These are phyloP conservation scores for Volucella zonaria DNA, from an alignment of 2,888 invertebrate genomes.

Conservation along the genomic window DNA sequence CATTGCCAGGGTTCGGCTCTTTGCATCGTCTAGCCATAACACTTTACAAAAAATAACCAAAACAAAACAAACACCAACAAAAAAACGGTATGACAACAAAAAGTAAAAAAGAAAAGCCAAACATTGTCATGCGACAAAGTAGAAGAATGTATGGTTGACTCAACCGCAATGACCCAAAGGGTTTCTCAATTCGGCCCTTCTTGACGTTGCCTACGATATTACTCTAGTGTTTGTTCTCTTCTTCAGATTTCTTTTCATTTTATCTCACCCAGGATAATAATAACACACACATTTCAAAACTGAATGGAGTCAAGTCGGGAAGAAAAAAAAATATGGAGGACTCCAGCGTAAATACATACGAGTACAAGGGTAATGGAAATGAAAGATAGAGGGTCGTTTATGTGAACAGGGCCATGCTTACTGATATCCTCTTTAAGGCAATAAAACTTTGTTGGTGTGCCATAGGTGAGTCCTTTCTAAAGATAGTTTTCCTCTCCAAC, in stretches of 20 bases:
- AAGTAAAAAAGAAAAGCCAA: conserved; percentile 1
- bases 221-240: conserved; percentile 49
- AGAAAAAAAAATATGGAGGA: conserved; percentile 23
- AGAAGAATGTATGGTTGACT: conserved; percentile 32
- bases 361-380: conserved; percentile 35
- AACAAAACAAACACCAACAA: no score
- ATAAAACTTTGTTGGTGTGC: conserved; percentile 13
- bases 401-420: conserved; percentile 32
- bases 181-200: conserved; percentile 40
- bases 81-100: neutral
- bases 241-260: conserved; percentile 16
- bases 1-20: conserved; percentile 22
- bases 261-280: conserved; percentile 38
- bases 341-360: conserved; percentile 35
- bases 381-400: conserved; percentile 54
- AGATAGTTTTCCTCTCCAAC: conserved; percentile 9
- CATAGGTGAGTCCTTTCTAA: conserved; percentile 22
- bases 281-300: conserved; percentile 38
- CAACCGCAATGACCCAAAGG: conserved; percentile 63
- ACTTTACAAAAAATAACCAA: conserved; percentile 29
- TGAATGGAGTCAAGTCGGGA: conserved; percentile 27
- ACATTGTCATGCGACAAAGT: conserved; percentile 13
- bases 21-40: conserved; percentile 53
- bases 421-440: conserved; percentile 51
- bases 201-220: conserved; percentile 32